Evolutionary conservation across 2,113 vertebrate species (phyloP), one percentile per base, ranked within the genome.

Genomic region (Vidua chalybeata): DNA sequence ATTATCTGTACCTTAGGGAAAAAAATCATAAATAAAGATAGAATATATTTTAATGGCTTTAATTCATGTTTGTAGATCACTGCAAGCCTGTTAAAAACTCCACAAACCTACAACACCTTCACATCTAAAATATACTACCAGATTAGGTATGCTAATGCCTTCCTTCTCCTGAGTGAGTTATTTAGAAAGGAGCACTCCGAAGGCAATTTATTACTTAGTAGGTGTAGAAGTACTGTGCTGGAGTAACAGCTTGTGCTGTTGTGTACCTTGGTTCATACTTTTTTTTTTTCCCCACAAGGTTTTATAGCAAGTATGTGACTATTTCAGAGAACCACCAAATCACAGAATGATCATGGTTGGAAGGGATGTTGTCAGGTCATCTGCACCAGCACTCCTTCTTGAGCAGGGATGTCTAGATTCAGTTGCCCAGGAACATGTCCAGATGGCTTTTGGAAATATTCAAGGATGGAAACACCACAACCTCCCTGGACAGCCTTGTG

Each of bases 321-420:
- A 49, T 81, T 90, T 83, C 33, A 43, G 48, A 76, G 30, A 80
- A 52, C 39, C 18, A 39, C 7, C 2, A 23, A 46, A 59, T 46
- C 52, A 71, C 13, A 49, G n/a, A 62, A 58, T 19, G 6, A 10
- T 14, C 62, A 31, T 14, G 2, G 33, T 37, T 63, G 35, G 48
- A 63, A 54, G 10, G 28, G 16, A 55, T 6, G 7, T 46, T 43
- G 13, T 5, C 19, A 67, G 11, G 10, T 54, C 72, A 39, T 14
- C 22, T 63, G 10, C 7, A 51, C 15, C 27, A 58, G 7, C 0
- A 0, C 0, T 3, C 3, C 11, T n/a, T 21, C 49, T 68, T 5
- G 27, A 33, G 27, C 21, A 61, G 33, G 45, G 27, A 10, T 6
- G 4, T 20, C 15, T 23, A 17, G 16, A 80, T 2, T 13, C 28